Conservation (phyloP, 2,888 invertebrate species). For the Unio delphinus region DNA sequence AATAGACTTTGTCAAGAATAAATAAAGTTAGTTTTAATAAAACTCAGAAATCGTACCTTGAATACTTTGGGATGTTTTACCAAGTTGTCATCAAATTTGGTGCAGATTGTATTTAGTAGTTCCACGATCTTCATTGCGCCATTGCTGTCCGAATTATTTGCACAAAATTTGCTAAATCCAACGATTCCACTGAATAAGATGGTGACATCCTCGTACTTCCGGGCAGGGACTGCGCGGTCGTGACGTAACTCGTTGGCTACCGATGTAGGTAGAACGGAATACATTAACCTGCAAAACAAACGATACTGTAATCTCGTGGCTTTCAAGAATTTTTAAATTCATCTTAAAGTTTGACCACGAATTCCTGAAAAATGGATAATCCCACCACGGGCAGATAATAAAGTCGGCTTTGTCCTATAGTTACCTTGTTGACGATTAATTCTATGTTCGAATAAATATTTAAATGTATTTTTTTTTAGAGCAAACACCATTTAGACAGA, state of each 20-base stretch:
- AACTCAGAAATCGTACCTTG: slow-evolving; percentile 78
- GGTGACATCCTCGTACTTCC: slow-evolving; percentile 90
- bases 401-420: no score
- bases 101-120: slow-evolving; percentile 93
- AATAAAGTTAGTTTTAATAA: not conserved
- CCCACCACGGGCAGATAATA: no score
- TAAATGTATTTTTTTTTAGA: no score
- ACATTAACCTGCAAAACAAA: slow-evolving; percentile 81
- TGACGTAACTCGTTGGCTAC: slow-evolving; percentile 96
- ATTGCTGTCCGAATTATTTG: slow-evolving; percentile 89
- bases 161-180: slow-evolving; percentile 91
- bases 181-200: slow-evolving; percentile 94
- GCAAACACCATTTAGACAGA: no score
- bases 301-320: no score
- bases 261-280: slow-evolving; percentile 93
- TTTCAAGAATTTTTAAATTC: no score
- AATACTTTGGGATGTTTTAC: slow-evolving; percentile 95
- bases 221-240: slow-evolving; percentile 90
- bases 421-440: no score
- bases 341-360: no score
- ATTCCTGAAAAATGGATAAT: no score
- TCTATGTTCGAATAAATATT: no score
- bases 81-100: slow-evolving; percentile 92
- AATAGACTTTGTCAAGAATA: no score
- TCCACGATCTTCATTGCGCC: slow-evolving; percentile 97